Percentiles rank a stretch among this genome's conserved stretches.
Conservation (phyloP, 2,888 invertebrate genomes). For the Amblyteles armatorius region DNA sequence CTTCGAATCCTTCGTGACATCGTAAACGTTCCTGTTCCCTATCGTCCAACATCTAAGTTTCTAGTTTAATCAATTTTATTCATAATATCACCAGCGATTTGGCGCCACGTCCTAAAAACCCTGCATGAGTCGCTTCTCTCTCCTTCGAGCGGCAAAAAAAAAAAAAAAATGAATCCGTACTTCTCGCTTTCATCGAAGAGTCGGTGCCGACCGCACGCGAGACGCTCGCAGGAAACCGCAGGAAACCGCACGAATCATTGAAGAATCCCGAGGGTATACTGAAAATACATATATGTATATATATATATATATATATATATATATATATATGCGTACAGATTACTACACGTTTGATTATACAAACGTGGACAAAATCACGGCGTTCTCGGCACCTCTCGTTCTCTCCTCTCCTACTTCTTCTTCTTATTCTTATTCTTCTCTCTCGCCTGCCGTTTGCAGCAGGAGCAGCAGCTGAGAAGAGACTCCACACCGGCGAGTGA, state of each 20-base stretch:
- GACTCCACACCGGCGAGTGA: conserved; percentile 52
- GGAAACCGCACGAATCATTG: conserved; percentile 57
- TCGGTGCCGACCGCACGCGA: conserved; percentile 9
- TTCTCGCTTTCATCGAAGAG: conserved; percentile 51
- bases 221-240: conserved; percentile 7
- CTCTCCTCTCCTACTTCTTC: not conserved
- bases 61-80: not conserved
- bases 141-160: not conserved
- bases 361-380: conserved; percentile 54
- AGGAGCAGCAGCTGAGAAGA: conserved; percentile 52
- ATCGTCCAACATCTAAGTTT: not conserved
- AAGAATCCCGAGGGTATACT: not conserved
- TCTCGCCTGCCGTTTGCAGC: conserved; percentile 28
- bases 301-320: conserved; percentile 13
- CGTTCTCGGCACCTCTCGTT: conserved; percentile 40
- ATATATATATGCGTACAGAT: not conserved
- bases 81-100: conserved; percentile 10
- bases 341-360: conserved; percentile 37
- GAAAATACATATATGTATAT: conserved; percentile 2
- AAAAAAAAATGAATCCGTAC: not conserved
- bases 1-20: conserved; percentile 40
- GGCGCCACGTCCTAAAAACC: not conserved
- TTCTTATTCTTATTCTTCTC: conserved; percentile 45
- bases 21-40: conserved; percentile 5
- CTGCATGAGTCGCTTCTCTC: not conserved